Evolutionary conservation across 2,888 invertebrate species (phyloP).

Genomic region (Agonum fuliginosum): DNA sequence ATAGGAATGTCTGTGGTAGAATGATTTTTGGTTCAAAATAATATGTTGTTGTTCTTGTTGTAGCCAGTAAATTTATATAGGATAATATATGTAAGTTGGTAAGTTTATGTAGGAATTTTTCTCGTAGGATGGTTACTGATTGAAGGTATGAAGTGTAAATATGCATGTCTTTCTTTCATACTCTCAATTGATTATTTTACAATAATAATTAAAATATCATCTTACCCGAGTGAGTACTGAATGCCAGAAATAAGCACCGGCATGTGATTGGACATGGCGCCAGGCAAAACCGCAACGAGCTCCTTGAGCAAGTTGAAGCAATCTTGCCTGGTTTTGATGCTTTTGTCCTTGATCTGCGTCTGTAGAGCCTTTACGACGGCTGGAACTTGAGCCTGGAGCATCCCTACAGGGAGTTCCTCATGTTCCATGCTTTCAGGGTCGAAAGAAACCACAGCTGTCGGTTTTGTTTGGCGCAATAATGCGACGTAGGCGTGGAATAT

Average conservation of each 20-base stretch:
- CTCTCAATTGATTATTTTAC: too few species aligned
- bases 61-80: too few species aligned
- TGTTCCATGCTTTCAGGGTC: constrained; percentile 84
- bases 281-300: constrained; percentile 91
- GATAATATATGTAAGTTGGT: too few species aligned
- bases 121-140: too few species aligned
- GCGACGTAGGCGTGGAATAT: constrained; percentile 98
- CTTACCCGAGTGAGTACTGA: constrained; percentile 85
- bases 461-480: constrained; percentile 90
- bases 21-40: too few species aligned
- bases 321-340: constrained; percentile 92
- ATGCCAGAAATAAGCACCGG: constrained; percentile 89
- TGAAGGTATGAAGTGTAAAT: too few species aligned
- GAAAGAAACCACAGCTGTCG: constrained; percentile 78
- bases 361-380: constrained; percentile 91
- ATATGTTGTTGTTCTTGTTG: too few species aligned
- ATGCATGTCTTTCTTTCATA: too few species aligned
- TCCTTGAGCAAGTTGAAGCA: constrained; percentile 94
- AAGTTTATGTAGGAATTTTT: too few species aligned
- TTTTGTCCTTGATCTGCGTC: constrained; percentile 89
- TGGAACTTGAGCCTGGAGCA: constrained; percentile 80
- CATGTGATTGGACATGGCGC: constrained; percentile 86
- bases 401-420: constrained; percentile 81
- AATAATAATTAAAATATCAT: constrained; percentile 44
- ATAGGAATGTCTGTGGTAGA: too few species aligned